Evolutionary conservation across 2,113 vertebrate species (phyloP), one percentile per base, ranked within the genome.

Genomic region (Anarrhichthys ocellatus): DNA sequence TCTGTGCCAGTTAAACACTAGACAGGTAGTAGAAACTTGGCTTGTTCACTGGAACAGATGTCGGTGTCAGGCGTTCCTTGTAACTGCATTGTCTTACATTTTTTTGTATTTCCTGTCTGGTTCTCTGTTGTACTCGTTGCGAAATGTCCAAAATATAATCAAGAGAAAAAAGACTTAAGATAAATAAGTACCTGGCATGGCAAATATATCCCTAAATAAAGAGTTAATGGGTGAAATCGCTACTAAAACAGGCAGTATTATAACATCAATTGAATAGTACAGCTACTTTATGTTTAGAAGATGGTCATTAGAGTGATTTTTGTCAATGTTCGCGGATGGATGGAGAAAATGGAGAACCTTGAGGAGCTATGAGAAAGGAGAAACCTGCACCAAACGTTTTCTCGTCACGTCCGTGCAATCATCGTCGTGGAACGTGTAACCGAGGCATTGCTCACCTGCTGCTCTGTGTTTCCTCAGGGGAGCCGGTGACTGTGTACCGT

Each of bases 401-500:
- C 56, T 59, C 56, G n/a, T 56, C 6, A 8, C 20, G 18, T 50
- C 48, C 18, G 48, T 50, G 52, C 54, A 0, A 56, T 11, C 54
- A 1, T 59, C 22, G 13, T 27, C 6, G 2, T 15, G 5, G 56
- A 29, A 59, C 15, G 24, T 59, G 6, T 59, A 29, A 59, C 24
- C 13, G 24, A 29, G 56, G 56, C 24, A 2, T 29, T 6, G 29
- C 24, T 63, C 17, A 46, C 24, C 66, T 48, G 10, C 38, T 32
- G 27, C 73, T 71, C 69, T 70, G n/a, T 75, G 78, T 72, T 27
- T 1, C 67, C 83, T 0, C 81, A 99, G 98, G 98, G 52, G 98
- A 99, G 78, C 97, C 97, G 6, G 98, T 99, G 86, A 99, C 97
- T 0, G 98, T 99, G 88, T 99, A 99, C 92, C 96, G 97, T 22